Evolutionary conservation across 2,888 invertebrate genomes (phyloP).

Genomic region (Gastrophysa polygoni): DNA sequence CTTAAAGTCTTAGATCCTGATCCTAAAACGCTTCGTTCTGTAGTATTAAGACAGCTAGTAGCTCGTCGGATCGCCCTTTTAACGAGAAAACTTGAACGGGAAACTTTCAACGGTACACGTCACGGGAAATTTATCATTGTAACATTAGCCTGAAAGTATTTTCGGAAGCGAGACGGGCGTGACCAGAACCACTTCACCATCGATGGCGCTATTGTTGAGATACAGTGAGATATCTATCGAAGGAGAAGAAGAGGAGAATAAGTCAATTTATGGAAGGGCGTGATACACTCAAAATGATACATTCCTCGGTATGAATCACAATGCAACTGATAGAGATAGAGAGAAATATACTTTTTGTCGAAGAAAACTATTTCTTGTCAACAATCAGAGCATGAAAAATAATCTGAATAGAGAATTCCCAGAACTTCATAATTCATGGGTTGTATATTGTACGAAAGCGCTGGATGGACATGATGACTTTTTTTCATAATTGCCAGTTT

Average conservation of each 20-base stretch:
- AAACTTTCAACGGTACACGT: conserved; percentile 22
- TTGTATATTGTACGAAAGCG: too few relatives aligned
- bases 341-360: too few relatives aligned
- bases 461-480: too few relatives aligned
- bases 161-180: conserved; percentile 17
- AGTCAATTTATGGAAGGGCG: not conserved
- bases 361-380: too few relatives aligned
- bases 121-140: conserved; percentile 23
- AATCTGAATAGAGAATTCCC: too few relatives aligned
- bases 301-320: too few relatives aligned
- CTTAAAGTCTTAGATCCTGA: not conserved
- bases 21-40: not conserved
- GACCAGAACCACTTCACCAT: conserved; percentile 1
- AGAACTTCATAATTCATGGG: too few relatives aligned
- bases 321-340: too few relatives aligned
- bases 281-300: too few relatives aligned
- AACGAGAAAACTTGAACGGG: conserved; percentile 14
- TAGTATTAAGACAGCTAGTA: conserved; percentile 6
- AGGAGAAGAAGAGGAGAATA: not conserved
- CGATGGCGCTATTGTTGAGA: not conserved
- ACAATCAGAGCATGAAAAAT: too few relatives aligned
- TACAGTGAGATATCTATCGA: not conserved
- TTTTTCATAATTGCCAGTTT: too few relatives aligned
- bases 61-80: not conserved
- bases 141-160: conserved; percentile 15